Conservation (phyloP, 2,888 invertebrate genomes). For the Andrena chrysosceles region DNA sequence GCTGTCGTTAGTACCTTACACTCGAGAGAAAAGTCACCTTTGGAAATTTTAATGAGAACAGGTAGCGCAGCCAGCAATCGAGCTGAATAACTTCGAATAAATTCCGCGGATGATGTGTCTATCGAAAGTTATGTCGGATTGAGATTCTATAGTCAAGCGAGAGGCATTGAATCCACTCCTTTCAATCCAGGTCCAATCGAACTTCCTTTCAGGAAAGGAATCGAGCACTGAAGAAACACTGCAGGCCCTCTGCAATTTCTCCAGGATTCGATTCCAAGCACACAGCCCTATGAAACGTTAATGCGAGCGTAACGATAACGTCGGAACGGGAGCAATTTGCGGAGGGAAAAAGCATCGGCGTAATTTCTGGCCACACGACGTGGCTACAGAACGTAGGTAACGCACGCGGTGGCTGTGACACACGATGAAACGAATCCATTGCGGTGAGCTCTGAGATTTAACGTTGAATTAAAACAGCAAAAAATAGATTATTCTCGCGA, state of each 20-base stretch:
- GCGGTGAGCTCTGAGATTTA: no score
- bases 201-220: constrained; percentile 10
- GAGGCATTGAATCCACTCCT: not conserved
- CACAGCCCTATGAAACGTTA: not conserved
- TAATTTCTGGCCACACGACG: no score
- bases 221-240: constrained; percentile 7
- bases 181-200: constrained; percentile 6
- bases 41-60: not conserved
- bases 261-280: not conserved
- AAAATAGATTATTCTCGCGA: no score
- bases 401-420: no score
- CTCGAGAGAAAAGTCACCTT: not conserved
- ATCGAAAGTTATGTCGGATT: not conserved
- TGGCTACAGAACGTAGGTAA: no score
- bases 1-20: not conserved
- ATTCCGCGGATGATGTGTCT: not conserved
- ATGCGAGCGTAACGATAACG: constrained; percentile 1
- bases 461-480: no score
- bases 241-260: not conserved
- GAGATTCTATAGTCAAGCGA: not conserved
- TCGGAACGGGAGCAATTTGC: not conserved
- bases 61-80: not conserved
- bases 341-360: not conserved
- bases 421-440: no score
- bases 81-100: not conserved